These are phyloP conservation scores for Camponotus floridanus DNA, from an alignment of 1,140 invertebrate genomes.

Conservation along the genomic window DNA sequence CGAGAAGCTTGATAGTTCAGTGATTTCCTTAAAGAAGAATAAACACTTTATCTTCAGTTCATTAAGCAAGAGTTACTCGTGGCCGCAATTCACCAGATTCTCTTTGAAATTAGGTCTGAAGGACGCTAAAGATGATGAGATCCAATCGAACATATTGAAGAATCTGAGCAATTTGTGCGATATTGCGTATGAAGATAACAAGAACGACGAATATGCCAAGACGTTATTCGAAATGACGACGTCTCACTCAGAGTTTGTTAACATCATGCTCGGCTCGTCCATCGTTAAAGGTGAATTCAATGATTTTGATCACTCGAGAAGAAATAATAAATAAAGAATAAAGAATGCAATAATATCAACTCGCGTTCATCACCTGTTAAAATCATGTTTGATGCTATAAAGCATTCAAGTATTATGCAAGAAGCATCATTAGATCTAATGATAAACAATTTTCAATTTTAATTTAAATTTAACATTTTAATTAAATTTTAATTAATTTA, in stretches of 20 bases:
- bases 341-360: conserved; percentile 13
- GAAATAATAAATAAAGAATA: background rate
- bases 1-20: conserved; percentile 77
- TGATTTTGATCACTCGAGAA: background rate
- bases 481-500: too few species aligned
- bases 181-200: conserved; percentile 85
- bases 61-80: conserved; percentile 87
- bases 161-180: conserved; percentile 87
- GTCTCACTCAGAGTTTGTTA: conserved; percentile 91
- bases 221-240: conserved; percentile 91
- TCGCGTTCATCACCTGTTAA: conserved; percentile 6
- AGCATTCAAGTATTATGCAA: background rate
- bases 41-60: conserved; percentile 83
- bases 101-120: conserved; percentile 89
- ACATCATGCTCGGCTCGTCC: conserved; percentile 87
- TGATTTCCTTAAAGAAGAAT: conserved; percentile 76
- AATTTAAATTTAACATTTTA: too few species aligned
- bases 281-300: conserved; percentile 83
- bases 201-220: conserved; percentile 85
- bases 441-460: background rate
- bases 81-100: conserved; percentile 89
- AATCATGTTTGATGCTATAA: background rate
- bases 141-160: conserved; percentile 85
- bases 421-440: background rate
- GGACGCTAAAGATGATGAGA: conserved; percentile 82